Conservation (phyloP, 2,888 invertebrate species). For the Lasioglossum figueresi region DNA sequence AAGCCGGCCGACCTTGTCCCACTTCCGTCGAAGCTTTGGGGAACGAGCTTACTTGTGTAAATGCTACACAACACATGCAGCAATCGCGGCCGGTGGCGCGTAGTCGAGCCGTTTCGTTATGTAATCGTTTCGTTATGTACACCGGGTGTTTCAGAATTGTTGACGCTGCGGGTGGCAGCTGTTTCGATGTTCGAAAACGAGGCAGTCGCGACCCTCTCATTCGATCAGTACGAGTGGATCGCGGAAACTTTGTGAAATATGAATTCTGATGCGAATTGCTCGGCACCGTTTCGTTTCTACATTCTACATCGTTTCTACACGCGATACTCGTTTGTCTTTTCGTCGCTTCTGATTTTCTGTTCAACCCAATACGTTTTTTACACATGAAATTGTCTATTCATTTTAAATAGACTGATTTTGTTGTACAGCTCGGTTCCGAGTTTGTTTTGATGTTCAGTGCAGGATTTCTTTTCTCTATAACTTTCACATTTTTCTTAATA, state of each 20-base stretch:
- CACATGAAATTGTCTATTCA: too few relatives aligned
- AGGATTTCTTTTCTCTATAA: too few relatives aligned
- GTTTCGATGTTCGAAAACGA: slow-evolving; percentile 17
- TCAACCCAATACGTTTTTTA: not conserved
- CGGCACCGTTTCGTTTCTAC: not conserved
- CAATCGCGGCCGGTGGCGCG: slow-evolving; percentile 27
- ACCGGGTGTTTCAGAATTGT: slow-evolving; percentile 46
- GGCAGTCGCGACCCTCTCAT: not conserved
- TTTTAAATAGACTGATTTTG: too few relatives aligned
- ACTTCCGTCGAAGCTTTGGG: slow-evolving; percentile 67
- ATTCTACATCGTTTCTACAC: not conserved
- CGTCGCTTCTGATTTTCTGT: too few relatives aligned
- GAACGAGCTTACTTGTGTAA: slow-evolving; percentile 69
- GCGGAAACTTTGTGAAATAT: slow-evolving; percentile 2
- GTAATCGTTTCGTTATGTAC: slow-evolving; percentile 51
- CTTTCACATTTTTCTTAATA: too few relatives aligned
- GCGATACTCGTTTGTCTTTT: not conserved
- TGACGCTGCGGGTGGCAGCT: slow-evolving; percentile 4
- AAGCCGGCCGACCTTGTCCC: slow-evolving; percentile 68
- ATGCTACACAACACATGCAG: slow-evolving; percentile 57
- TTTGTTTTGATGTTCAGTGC: too few relatives aligned
- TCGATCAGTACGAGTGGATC: not conserved
- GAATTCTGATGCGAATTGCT: not conserved
- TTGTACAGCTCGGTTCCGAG: too few relatives aligned
- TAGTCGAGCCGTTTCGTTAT: slow-evolving; percentile 52